Evolutionary conservation across 30 jellyfish, hydroid and myxozoan species (phyloP), one percentile per base, ranked within the genome.

Genomic region (Hydractinia symbiolongicarpus): DNA sequence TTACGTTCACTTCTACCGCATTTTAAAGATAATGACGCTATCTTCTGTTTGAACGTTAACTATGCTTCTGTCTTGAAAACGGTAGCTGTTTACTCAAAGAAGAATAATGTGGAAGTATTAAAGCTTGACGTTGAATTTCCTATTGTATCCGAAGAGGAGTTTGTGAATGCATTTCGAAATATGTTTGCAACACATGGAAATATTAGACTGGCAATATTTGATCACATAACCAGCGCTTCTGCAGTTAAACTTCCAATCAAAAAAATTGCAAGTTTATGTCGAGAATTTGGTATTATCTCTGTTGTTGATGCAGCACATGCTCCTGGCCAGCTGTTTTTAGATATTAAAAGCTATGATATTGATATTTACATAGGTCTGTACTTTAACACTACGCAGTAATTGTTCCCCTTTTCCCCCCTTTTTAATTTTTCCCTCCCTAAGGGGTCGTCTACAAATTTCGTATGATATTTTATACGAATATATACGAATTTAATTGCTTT

Each of bases 271-370:
- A 74, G 62, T 53, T 55, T 94, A 13, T 94, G 99, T 83, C 88
- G 82, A 54, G 83, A 88, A 67, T 84, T 74, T 76, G 89, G 79
- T 55, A 92, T 81, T 66, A 72, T 94, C 14, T 81, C 96, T 6
- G 67, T 94, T 53, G 82, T 88, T 50, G 99, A 94, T 84, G 99
- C 96, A n/a, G 99, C 99, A 9, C 99, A 94, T 88, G 96, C 96
- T 3, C 99, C 99, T 16, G 99, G 99, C n/a, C 99, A 94, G 76
- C 51, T 94, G 51, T 85, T 88, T 30, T 68, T 94, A 73, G 81
- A 94, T 13, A 76, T 94, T 44, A 90, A 88, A 75, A 85, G 78
- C 50, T 73, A 82, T 50, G 96, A 86, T 51, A 96, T 94, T 40
- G 96, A 94, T 60, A 79, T 94, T 78, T 94, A 94, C 76, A 88